Evolutionary conservation across 2,797 vertebrate genomes (phyloP).

Genomic region (Bothrops alternatus): DNA sequence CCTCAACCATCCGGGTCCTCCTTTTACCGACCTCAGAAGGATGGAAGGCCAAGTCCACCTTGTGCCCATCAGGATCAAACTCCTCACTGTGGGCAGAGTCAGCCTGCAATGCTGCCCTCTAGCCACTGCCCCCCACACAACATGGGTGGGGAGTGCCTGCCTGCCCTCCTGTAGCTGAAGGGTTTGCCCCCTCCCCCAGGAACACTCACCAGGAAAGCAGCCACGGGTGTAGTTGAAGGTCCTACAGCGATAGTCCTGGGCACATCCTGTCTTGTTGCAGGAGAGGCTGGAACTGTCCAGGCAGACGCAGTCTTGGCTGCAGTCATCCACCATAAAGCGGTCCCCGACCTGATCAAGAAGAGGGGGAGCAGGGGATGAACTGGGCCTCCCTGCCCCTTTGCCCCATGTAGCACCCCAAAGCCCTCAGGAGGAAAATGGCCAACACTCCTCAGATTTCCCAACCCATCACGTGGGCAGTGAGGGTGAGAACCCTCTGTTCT

Average conservation of each 20-base stretch:
- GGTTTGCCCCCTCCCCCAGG: neutral
- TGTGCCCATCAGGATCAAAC: neutral
- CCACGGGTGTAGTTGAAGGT: conserved; percentile 57
- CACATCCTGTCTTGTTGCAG: conserved; percentile 44
- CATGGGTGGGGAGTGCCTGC: neutral
- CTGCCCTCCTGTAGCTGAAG: neutral
- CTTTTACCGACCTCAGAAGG: neutral
- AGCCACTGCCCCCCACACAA: neutral
- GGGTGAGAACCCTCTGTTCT: neutral
- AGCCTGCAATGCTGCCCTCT: neutral
- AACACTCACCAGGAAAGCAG: conserved; percentile 60
- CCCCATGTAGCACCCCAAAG: neutral
- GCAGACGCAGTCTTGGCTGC: conserved; percentile 63
- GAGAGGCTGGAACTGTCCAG: conserved; percentile 54
- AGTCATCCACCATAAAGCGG: conserved; percentile 61
- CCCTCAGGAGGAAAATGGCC: neutral
- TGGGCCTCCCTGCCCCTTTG: accelerated
- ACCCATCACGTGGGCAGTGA: neutral
- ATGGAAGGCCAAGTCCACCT: neutral
- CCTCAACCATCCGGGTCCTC: neutral
- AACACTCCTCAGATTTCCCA: neutral
- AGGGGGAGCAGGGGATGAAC: neutral
- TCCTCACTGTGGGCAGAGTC: neutral
- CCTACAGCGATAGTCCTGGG: conserved; percentile 44
- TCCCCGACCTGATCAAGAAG: conserved; percentile 60